Base-by-base conservation (phyloP, 2,888 invertebrate genomes). In the Phrixothrix hirtus region DNA sequence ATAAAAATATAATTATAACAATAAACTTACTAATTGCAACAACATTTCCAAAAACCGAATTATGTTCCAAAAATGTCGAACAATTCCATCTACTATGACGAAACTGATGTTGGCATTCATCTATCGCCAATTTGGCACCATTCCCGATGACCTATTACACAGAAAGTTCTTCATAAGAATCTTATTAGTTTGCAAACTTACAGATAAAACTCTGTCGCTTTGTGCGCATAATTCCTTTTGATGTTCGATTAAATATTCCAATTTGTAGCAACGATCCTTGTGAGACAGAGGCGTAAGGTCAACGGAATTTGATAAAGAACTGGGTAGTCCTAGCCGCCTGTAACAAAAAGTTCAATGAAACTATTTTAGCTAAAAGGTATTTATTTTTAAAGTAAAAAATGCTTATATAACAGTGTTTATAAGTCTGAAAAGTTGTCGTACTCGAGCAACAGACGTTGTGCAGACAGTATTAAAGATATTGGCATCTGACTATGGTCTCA, bases 21-120 rank as follows among this genome's bases (percentile, higher is more conserved):
- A 37, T 30, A 36, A 43, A 56, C 92, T 88, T 81, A 94, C 94
- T 88, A 72, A 89, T 87, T 70, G 85, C 82, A 57, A 90, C 83
- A 45, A 92, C 87, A 56, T 89, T 88, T 46, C 94, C 94, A 68
- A 94, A 94, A 50, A 92, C 87, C 27, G 87, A 85, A 31, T 62
- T 64, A 74, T 89, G 86, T 44, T 84, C 83, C 16, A 83, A 81
- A 74, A 83, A 85, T 4, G 89, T 87, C 50, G 91, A 88, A 76
- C 94, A 94, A 75, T 94, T 94, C 93, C 93, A 94, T 68, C 93
- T 81, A 66, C 89, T 88, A 72, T 88, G 86, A 53, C 85, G 80
- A 73, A 95, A 94, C 78, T 95, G 94, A 69, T 88, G 82, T 77
- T 94, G 92, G 72, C 95, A 95, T 75, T 95, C 94, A 63, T 91